Conservation (phyloP, 2,797 vertebrate genomes). For the Pagetopsis macropterus region DNA sequence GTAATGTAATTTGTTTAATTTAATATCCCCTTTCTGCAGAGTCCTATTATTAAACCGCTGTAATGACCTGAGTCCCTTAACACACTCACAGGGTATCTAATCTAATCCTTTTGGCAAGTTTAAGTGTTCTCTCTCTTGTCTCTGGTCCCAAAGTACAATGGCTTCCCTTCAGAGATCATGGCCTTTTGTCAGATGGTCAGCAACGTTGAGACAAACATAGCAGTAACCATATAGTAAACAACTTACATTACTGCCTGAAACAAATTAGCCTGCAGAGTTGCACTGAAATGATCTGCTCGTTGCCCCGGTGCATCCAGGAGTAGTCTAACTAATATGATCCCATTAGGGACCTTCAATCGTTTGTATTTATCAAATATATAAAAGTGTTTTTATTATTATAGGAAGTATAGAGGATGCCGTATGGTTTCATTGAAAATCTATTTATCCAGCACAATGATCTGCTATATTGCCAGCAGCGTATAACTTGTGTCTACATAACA, state of each 20-base stretch:
- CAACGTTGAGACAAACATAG: background rate
- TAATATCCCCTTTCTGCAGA: constrained; percentile 40
- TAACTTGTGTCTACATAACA: background rate
- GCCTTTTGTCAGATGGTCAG: constrained; percentile 8
- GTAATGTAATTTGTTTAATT: constrained; percentile 32
- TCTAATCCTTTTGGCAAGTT: constrained; percentile 51
- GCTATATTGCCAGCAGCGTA: too few species aligned
- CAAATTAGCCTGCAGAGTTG: constrained; percentile 6
- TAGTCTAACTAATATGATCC: too few species aligned
- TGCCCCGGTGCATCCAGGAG: too few species aligned
- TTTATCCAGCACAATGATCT: too few species aligned
- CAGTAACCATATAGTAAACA: constrained; percentile 40
- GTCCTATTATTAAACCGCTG: constrained; percentile 50
- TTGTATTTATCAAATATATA: too few species aligned
- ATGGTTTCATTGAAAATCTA: too few species aligned
- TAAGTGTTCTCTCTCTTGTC: constrained; percentile 18
- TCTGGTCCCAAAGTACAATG: constrained; percentile 15
- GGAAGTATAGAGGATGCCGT: too few species aligned
- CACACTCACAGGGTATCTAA: constrained; percentile 45
- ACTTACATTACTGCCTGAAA: constrained; percentile 45
- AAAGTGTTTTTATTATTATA: too few species aligned
- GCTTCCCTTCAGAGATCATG: constrained; percentile 26
- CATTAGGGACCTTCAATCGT: too few species aligned
- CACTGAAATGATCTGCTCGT: too few species aligned
- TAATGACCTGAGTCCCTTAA: constrained; percentile 47